A percentile compares a stretch with the other conserved stretches of the same genome.
phyloP scores from a whole-genome alignment of 2,888 invertebrate genomes.

The Prostheceraeus crozeri region DNA sequence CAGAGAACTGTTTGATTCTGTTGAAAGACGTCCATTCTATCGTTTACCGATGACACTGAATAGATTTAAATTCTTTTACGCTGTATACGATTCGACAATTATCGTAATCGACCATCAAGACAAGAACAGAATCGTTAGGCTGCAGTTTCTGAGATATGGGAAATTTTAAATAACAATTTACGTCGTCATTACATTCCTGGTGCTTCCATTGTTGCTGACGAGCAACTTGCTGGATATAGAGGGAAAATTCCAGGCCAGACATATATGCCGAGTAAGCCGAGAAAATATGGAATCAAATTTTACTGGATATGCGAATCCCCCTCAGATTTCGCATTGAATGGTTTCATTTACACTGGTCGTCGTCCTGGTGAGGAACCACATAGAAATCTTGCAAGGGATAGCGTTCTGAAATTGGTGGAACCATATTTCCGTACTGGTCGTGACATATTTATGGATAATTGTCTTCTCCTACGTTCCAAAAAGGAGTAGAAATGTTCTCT shows the following conservation, averaged over 20 bases:
- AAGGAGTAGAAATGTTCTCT: constrained; percentile 12
- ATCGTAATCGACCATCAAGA: not conserved
- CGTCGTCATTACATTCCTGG: no score
- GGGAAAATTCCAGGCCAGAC: constrained; percentile 24
- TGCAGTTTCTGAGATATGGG: not conserved
- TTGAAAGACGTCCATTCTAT: constrained; percentile 2
- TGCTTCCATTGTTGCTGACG: not conserved
- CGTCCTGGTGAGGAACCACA: not conserved
- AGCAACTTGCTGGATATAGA: constrained; percentile 13
- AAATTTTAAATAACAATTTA: not conserved
- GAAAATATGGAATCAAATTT: not conserved
- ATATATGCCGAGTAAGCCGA: no score
- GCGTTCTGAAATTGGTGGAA: constrained; percentile 1
- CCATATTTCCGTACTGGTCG: constrained; percentile 18
- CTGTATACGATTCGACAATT: not conserved
- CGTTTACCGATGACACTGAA: not conserved
- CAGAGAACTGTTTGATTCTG: not conserved
- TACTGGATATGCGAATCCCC: constrained; percentile 7
- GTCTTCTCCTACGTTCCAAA: constrained; percentile 9
- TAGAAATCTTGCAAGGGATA: no score
- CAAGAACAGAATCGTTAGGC: not conserved
- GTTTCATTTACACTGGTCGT: constrained; percentile 17
- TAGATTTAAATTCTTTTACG: constrained; percentile 8
- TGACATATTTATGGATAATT: constrained; percentile 14
- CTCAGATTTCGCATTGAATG: not conserved